phyloP scores from a whole-genome alignment of 2,113 vertebrate species.

The Lampris megalopsis region DNA sequence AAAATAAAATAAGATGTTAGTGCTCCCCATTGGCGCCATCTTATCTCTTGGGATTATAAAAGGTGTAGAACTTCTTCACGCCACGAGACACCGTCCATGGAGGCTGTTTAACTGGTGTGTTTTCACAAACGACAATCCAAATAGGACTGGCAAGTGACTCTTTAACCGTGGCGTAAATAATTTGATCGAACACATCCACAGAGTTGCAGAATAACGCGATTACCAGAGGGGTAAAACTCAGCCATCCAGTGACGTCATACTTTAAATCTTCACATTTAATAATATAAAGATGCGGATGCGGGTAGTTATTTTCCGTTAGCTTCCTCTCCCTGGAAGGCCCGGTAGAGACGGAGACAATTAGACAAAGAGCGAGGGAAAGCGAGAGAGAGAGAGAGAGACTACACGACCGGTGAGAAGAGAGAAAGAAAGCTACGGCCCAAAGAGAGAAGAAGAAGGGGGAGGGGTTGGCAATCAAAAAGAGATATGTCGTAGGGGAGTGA shows the following conservation, averaged over 20 bases:
- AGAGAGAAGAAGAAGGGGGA: background rate
- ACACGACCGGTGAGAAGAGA: background rate
- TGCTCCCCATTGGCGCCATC: slow-evolving; percentile 55
- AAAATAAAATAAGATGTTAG: no score
- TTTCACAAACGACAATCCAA: slow-evolving; percentile 45
- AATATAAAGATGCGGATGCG: slow-evolving; percentile 1
- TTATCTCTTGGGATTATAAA: slow-evolving; percentile 67
- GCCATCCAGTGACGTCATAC: slow-evolving; percentile 1
- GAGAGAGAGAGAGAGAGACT: background rate
- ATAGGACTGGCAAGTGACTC: slow-evolving; percentile 55
- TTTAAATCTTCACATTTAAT: slow-evolving; percentile 16
- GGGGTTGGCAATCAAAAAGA: background rate
- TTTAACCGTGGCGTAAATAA: slow-evolving; percentile 52
- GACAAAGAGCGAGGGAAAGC: background rate
- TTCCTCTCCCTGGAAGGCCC: slow-evolving; percentile 13
- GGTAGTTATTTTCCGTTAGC: slow-evolving; percentile 1
- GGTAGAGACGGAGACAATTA: background rate
- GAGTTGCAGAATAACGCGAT: slow-evolving; percentile 7
- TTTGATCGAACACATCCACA: slow-evolving; percentile 43
- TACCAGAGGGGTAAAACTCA: slow-evolving; percentile 11
- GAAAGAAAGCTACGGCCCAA: background rate
- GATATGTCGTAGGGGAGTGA: slow-evolving; percentile 10
- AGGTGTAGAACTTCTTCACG: slow-evolving; percentile 77
- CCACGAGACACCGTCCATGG: slow-evolving; percentile 64
- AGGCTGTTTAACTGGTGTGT: slow-evolving; percentile 62